Conservation (phyloP, 2,888 invertebrate genomes). For the Metalampra italica region DNA sequence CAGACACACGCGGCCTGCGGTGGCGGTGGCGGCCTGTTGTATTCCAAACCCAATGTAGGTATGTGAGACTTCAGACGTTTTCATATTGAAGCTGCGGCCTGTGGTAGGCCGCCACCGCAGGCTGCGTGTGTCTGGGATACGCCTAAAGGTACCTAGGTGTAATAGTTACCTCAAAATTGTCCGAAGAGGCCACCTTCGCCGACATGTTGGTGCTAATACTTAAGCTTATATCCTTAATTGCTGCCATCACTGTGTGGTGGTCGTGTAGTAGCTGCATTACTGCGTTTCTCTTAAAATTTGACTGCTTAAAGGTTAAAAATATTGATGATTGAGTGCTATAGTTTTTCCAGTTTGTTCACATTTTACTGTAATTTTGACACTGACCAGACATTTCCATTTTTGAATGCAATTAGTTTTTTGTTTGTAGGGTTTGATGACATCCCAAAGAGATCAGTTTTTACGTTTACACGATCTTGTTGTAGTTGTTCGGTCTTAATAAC, state of each 20-base stretch:
- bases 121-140: too few relatives aligned
- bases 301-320: conserved; percentile 14
- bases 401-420: conserved; percentile 23
- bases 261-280: conserved; percentile 63
- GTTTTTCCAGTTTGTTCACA: conserved; percentile 41
- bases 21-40: too few relatives aligned
- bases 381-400: conserved; percentile 49
- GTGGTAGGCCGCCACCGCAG: too few relatives aligned
- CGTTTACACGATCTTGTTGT: too few relatives aligned
- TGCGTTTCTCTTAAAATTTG: conserved; percentile 10
- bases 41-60: too few relatives aligned
- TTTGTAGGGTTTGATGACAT: neutral
- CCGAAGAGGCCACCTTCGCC: conserved; percentile 32
- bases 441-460: too few relatives aligned
- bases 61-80: too few relatives aligned
- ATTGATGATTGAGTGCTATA: conserved; percentile 18
- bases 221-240: conserved; percentile 36
- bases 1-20: too few relatives aligned
- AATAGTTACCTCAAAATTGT: conserved; percentile 28
- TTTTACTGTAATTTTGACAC: conserved; percentile 53
- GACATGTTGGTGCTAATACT: conserved; percentile 33
- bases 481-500: too few relatives aligned
- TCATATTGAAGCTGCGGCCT: too few relatives aligned
- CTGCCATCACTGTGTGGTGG: conserved; percentile 35
- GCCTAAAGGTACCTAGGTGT: too few relatives aligned